Percentiles rank a stretch among this genome's conserved stretches.
Evolutionary conservation across 2,797 vertebrate species (phyloP).

Genomic region (Cuculus canorus): DNA sequence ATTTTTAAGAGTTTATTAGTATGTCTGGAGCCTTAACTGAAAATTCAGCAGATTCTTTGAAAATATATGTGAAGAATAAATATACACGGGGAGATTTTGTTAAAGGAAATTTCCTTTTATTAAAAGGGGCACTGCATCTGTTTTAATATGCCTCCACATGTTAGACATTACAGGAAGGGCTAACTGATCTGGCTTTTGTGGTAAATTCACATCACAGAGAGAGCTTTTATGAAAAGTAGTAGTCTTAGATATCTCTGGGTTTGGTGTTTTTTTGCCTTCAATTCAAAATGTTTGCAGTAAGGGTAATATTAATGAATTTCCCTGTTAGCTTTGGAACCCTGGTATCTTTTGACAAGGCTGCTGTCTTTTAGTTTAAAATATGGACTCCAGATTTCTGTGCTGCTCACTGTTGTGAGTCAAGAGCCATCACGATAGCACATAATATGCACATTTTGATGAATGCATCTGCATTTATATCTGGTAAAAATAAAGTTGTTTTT

Average conservation of each 20-base stretch:
- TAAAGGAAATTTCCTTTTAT: not conserved
- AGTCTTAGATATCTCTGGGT: not conserved
- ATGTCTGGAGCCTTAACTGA: not conserved
- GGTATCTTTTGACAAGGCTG: not conserved
- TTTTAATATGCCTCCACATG: not conserved
- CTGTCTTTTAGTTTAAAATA: not conserved
- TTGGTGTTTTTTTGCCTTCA: not conserved
- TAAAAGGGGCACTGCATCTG: not conserved
- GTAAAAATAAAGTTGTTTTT: not conserved
- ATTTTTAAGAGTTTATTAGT: not conserved
- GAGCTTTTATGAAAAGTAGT: not conserved
- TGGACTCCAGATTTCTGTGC: not conserved
- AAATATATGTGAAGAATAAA: not conserved
- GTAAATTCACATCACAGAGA: not conserved
- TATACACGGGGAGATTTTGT: not conserved
- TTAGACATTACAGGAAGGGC: not conserved
- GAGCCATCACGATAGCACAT: not conserved
- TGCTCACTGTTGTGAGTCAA: not conserved
- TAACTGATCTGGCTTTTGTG: not conserved
- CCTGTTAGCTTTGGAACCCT: not conserved
- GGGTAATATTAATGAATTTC: not conserved
- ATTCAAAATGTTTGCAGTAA: not conserved
- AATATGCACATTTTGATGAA: not conserved
- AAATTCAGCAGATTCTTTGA: not conserved
- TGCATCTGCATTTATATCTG: not conserved